Conservation (phyloP, 2,888 invertebrate species). For the Agapetus fuscipes region DNA sequence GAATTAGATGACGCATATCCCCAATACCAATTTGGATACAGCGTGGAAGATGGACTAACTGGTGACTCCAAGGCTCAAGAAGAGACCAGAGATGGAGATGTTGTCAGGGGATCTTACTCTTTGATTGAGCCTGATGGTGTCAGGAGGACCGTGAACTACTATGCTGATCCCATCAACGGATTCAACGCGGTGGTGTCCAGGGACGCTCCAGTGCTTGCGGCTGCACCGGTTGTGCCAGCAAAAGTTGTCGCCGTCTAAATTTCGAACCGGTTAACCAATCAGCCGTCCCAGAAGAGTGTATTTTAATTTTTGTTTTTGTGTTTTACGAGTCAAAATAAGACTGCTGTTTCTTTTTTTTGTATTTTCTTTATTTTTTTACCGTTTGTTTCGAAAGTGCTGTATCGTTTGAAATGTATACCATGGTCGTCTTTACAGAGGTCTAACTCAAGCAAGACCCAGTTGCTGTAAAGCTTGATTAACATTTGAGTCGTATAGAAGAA, state of each 20-base stretch:
- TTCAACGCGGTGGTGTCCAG: constrained; percentile 38
- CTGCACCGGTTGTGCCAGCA: constrained; percentile 26
- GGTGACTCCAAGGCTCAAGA: constrained; percentile 41
- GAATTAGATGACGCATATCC: constrained; percentile 24
- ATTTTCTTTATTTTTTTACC: too few relatives aligned
- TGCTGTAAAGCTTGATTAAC: too few relatives aligned
- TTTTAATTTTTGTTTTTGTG: too few relatives aligned
- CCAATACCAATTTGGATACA: constrained; percentile 39
- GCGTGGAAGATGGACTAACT: constrained; percentile 38
- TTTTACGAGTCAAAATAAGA: too few relatives aligned
- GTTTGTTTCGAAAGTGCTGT: too few relatives aligned
- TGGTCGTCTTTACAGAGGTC: too few relatives aligned
- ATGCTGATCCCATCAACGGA: constrained; percentile 37
- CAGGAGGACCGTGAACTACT: constrained; percentile 38
- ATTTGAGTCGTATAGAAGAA: too few relatives aligned
- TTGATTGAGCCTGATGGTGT: constrained; percentile 40
- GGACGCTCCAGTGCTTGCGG: constrained; percentile 21
- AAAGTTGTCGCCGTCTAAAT: constrained; percentile 25
- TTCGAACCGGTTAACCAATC: too few relatives aligned
- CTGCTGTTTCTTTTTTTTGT: background rate
- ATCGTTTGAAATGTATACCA: too few relatives aligned
- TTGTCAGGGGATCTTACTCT: constrained; percentile 40
- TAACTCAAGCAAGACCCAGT: too few relatives aligned
- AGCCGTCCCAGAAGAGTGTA: too few relatives aligned
- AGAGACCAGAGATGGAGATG: constrained; percentile 38